Evolutionary conservation across 2,888 invertebrate genomes (phyloP), one percentile per base, ranked within the genome.

Genomic region (Mycalesis mineus): DNA sequence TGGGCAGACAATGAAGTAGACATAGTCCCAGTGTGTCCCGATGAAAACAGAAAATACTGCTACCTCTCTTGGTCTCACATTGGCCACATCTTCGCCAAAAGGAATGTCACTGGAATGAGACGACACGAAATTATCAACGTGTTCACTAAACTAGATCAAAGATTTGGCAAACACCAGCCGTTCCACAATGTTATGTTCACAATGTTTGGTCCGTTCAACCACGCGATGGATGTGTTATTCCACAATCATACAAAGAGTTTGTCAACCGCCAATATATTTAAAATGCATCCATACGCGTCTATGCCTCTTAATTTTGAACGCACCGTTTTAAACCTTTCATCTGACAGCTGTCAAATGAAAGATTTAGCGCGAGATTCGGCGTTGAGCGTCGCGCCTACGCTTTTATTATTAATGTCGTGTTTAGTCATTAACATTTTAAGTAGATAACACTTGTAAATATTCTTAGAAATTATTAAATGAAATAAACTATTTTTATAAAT

Each of bases 121-220:
- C 81, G 82, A 28, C 92, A 93, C 67, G 96, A 96, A 73, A 92
- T 95, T 0, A 88, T 93, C 57, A 92, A 94, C 63, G 92, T 94
- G 0, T 90, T 96, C 39, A 87, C 93, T 11, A 92, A 93, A 65
- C 85, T 95, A 69, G 94, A 95, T 72, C 88, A 91, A 65, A 77
- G 94, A 31, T 95, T 95, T 74, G 95, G 95, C 41, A 91, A 91
- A 71, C 88, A 88, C 51, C 76, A 79, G 8, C 81, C 84, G 0
- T 85, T 86, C 68, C 90, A 91, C 13, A 92, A 91, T 0, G 90
- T 91, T 0, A 91, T 94, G 63, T 94, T 95, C 67, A 91, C 93
- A 0, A 86, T 96, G 81, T 95, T 92, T 64, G 95, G 94, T 0
- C 78, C 91, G 0, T 95, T 91, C 68, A 94, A 95, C 64, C 92